phyloP scores from a whole-genome alignment of 2,797 vertebrate species.

The Astyanax mexicanus region DNA sequence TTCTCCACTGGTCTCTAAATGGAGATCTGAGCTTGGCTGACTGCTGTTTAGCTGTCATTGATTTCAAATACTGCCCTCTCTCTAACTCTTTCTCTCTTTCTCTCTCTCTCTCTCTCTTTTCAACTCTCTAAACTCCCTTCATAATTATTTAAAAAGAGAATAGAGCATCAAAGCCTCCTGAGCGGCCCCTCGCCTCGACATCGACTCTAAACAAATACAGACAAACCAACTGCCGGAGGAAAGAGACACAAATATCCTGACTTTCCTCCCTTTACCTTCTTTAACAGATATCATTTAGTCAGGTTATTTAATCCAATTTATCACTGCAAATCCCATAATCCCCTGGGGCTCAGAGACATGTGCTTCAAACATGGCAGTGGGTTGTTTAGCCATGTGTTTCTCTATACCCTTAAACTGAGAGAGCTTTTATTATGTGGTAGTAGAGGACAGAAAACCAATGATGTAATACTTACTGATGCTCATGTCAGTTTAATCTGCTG shows the following conservation, averaged over 20 bases:
- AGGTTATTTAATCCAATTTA: constrained; percentile 60
- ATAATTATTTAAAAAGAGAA: constrained; percentile 74
- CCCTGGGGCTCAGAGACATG: constrained; percentile 13
- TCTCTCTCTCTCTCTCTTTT: background rate
- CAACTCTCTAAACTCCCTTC: background rate
- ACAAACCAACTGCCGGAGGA: constrained; percentile 69
- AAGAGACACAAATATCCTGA: constrained; percentile 49
- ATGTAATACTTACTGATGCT: background rate
- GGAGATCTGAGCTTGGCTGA: constrained; percentile 31
- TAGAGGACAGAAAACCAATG: too few relatives aligned
- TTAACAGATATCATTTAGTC: constrained; percentile 58
- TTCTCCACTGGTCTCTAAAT: constrained; percentile 34
- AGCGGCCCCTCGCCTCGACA: constrained; percentile 58
- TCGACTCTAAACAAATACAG: constrained; percentile 68
- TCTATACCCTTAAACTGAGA: too few relatives aligned
- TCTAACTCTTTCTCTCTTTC: background rate
- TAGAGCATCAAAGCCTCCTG: constrained; percentile 68
- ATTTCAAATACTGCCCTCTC: constrained; percentile 55
- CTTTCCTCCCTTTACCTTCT: constrained; percentile 43
- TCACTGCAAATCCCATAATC: constrained; percentile 54
- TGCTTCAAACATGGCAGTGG: background rate
- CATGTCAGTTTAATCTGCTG: background rate
- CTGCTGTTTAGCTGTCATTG: constrained; percentile 30
- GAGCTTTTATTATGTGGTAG: too few relatives aligned
- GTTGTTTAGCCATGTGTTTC: constrained; percentile 8